phyloP scores from a whole-genome alignment of 2,113 vertebrate species.

The Mormyrus lacerda region DNA sequence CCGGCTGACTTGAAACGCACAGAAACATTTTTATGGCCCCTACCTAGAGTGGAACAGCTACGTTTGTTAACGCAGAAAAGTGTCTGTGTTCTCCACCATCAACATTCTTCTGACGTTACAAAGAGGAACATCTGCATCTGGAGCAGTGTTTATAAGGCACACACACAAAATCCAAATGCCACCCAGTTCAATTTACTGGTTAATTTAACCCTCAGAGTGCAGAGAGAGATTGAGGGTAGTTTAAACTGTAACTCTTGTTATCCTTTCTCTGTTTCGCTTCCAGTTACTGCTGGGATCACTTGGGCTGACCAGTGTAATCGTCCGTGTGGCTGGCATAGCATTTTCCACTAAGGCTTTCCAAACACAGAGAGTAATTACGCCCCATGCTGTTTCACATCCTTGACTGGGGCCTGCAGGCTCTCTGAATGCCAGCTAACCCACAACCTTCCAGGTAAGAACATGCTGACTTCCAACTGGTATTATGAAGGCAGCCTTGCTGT shows the following conservation, averaged over 20 bases:
- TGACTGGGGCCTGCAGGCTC: neutral
- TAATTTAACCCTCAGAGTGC: neutral
- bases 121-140: slow-evolving; percentile 36
- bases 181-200: slow-evolving; percentile 23
- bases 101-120: slow-evolving; percentile 37
- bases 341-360: slow-evolving; percentile 10
- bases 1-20: slow-evolving; percentile 20
- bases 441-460: neutral
- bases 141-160: slow-evolving; percentile 30
- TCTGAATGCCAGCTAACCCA: neutral
- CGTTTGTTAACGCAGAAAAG: slow-evolving; percentile 9
- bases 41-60: slow-evolving; percentile 17
- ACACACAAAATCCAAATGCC: slow-evolving; percentile 20
- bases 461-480: neutral
- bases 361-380: neutral
- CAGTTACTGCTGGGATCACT: neutral
- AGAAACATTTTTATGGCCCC: slow-evolving; percentile 20
- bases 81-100: slow-evolving; percentile 23
- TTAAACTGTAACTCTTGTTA: neutral
- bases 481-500: neutral
- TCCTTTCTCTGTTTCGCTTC: neutral
- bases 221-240: neutral
- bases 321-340: neutral
- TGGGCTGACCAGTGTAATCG: slow-evolving; percentile 4
- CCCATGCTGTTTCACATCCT: neutral